Evolutionary conservation across 2,797 vertebrate genomes (phyloP).

Genomic region (Sphenodon punctatus): DNA sequence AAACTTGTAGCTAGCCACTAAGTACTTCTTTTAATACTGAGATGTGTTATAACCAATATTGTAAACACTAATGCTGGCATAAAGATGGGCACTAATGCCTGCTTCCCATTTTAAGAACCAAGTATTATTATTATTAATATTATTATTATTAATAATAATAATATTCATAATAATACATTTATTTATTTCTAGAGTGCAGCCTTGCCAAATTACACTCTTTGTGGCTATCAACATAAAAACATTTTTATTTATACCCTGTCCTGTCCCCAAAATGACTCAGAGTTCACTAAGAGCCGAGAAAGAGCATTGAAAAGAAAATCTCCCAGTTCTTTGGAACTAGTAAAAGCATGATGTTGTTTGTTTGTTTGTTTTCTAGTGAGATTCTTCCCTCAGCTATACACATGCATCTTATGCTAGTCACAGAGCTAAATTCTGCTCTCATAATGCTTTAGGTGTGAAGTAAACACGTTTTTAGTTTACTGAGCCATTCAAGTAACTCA

Average conservation of each 20-base stretch:
- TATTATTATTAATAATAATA: too few species aligned
- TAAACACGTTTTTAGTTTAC: background rate
- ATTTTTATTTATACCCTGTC: too few species aligned
- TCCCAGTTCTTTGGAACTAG: background rate
- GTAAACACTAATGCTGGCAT: background rate
- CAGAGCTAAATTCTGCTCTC: background rate
- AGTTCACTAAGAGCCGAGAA: too few species aligned
- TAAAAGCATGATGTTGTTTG: background rate
- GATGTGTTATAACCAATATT: background rate
- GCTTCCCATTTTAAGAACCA: too few species aligned
- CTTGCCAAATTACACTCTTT: too few species aligned
- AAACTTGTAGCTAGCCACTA: background rate
- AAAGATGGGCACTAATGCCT: too few species aligned
- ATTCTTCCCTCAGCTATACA: background rate
- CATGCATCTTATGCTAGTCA: background rate
- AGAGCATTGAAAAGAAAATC: background rate
- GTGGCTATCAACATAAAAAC: too few species aligned
- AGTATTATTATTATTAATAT: too few species aligned
- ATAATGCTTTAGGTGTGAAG: background rate
- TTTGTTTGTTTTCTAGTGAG: background rate
- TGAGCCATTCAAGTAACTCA: background rate
- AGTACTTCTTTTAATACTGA: background rate
- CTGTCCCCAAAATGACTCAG: too few species aligned
- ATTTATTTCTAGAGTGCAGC: too few species aligned
- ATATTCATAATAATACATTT: too few species aligned